Conservation (phyloP, 2,113 vertebrate species). For the Cricetomys ansorgei region DNA sequence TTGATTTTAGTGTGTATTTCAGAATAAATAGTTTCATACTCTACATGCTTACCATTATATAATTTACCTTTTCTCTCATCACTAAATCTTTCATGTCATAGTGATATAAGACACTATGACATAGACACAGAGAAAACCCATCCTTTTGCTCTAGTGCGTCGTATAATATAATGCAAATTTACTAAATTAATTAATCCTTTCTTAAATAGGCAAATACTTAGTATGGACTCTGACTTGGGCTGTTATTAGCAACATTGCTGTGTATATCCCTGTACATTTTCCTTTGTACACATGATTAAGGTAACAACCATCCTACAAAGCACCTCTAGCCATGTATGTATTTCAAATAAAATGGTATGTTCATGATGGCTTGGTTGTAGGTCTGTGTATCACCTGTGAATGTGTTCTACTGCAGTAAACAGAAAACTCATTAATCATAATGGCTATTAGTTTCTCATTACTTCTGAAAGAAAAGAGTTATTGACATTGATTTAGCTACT, state of each 20-base stretch:
- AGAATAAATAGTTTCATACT: slow-evolving; percentile 28
- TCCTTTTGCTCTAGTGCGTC: not conserved
- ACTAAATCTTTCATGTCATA: not conserved
- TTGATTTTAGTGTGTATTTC: not conserved
- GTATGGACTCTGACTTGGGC: not conserved
- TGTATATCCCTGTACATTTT: not conserved
- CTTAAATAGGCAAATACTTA: not conserved
- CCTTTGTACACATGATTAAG: not conserved
- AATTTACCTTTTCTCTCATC: not conserved
- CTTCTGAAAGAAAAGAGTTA: not conserved
- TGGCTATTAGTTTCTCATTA: not conserved
- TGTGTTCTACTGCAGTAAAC: not conserved
- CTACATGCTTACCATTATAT: not conserved
- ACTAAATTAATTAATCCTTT: not conserved
- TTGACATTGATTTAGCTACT: not conserved
- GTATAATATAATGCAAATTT: not conserved
- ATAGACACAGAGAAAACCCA: not conserved
- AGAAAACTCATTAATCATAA: not conserved
- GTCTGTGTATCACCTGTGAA: not conserved
- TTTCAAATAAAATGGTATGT: no score
- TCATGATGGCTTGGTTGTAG: not conserved
- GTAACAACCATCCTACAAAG: not conserved
- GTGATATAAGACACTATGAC: not conserved
- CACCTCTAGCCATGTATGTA: not conserved
- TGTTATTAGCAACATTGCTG: not conserved